These are phyloP conservation scores for Falco peregrinus DNA, from an alignment of 2,797 vertebrate species.

Conservation along the genomic window DNA sequence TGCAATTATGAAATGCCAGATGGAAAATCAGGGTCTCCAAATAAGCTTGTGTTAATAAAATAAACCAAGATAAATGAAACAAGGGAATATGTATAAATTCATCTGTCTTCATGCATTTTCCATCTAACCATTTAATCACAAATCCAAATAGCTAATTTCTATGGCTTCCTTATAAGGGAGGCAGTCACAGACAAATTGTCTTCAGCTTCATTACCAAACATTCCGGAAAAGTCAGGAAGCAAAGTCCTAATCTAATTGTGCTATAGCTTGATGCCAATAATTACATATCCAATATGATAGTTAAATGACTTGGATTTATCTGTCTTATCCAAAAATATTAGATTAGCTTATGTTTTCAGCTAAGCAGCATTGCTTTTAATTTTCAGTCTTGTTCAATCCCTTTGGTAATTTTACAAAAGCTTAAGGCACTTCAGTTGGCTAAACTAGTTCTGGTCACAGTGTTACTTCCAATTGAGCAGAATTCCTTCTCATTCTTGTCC, in stretches of 20 bases:
- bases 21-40: neutral
- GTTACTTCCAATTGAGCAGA: neutral
- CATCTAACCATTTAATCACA: conserved; percentile 62
- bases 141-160: conserved; percentile 37
- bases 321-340: conserved; percentile 49
- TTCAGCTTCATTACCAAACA: conserved; percentile 48
- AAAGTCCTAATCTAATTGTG: conserved; percentile 50
- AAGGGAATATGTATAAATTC: neutral
- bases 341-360: conserved; percentile 47
- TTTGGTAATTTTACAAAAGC: neutral
- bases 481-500: neutral
- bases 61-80: neutral
- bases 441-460: neutral
- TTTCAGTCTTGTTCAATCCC: neutral
- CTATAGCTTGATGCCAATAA: conserved; percentile 64
- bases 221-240: conserved; percentile 62
- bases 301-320: conserved; percentile 67
- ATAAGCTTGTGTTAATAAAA: neutral
- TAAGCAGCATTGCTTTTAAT: neutral
- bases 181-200: conserved; percentile 49
- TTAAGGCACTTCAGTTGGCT: neutral
- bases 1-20: neutral
- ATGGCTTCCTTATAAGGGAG: conserved; percentile 3
- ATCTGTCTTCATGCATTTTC: conserved; percentile 21
- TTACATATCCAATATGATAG: conserved; percentile 48